Conservation (phyloP, 1,140 invertebrate species). For the Coenobita brevimanus region DNA sequence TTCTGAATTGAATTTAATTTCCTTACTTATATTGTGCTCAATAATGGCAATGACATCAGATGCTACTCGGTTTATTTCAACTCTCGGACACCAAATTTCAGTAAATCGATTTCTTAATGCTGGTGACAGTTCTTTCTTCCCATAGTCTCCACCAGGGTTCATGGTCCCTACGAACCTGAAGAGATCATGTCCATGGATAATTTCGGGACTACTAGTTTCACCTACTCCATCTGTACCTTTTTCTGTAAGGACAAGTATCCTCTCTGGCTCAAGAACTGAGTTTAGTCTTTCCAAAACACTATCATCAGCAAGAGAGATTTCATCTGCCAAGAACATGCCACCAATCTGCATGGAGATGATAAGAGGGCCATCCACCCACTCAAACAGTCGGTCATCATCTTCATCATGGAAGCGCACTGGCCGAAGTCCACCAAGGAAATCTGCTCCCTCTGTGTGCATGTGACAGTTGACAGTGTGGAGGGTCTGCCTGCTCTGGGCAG, state of each 20-base stretch:
- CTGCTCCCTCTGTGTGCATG: conserved; percentile 98
- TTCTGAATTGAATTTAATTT: conserved; percentile 73
- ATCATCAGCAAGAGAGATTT: conserved; percentile 99
- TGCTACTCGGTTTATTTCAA: conserved; percentile 76
- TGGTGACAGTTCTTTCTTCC: conserved; percentile 99
- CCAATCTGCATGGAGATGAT: conserved; percentile 93
- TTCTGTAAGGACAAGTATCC: conserved; percentile 92
- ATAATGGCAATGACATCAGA: conserved; percentile 86
- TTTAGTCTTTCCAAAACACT: conserved; percentile 98
- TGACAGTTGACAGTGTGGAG: conserved; percentile 96
- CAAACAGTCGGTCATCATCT: conserved; percentile 82
- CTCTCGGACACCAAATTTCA: conserved; percentile 95
- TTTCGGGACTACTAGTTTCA: conserved; percentile 63
- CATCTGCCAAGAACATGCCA: conserved; percentile 94
- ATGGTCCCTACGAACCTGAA: conserved; percentile 98
- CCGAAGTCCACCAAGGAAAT: conserved; percentile 96
- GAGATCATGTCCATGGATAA: conserved; percentile 78
- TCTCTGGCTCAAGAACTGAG: conserved; percentile 93
- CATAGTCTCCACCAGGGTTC: conserved; percentile 99
- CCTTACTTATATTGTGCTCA: conserved; percentile 82
- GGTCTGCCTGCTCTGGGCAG: conserved; percentile 79
- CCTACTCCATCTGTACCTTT: conserved; percentile 78
- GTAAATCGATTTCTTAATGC: conserved; percentile 98
- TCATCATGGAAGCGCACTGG: conserved; percentile 83
- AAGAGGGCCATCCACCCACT: conserved; percentile 98